phyloP scores from a whole-genome alignment of 2,113 vertebrate genomes.

The Seriola aureovittata region DNA sequence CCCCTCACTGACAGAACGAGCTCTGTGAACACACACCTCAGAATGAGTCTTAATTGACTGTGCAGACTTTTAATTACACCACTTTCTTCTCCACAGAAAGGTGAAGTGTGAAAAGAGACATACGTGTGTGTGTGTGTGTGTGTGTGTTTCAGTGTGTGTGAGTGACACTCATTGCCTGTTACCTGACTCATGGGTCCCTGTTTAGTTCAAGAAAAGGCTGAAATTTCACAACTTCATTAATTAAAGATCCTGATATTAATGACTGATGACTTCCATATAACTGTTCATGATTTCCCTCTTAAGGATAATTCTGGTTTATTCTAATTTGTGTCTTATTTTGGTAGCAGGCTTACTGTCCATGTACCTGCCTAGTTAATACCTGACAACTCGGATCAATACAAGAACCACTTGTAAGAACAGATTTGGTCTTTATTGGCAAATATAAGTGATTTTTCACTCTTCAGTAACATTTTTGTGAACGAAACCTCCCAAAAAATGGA shows the following conservation, averaged over 20 bases:
- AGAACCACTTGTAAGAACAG: too few species aligned
- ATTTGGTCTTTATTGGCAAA: too few species aligned
- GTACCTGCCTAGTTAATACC: too few species aligned
- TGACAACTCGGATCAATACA: too few species aligned
- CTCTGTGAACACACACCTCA: slow-evolving; percentile 25
- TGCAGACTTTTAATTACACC: slow-evolving; percentile 42
- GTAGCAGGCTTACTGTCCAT: too few species aligned
- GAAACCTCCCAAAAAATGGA: background rate
- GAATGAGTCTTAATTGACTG: slow-evolving; percentile 42
- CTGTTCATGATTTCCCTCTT: too few species aligned
- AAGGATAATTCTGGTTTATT: too few species aligned
- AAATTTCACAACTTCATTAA: background rate
- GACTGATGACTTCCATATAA: too few species aligned
- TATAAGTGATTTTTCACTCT: too few species aligned
- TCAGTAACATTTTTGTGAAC: background rate
- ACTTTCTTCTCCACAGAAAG: slow-evolving; percentile 31
- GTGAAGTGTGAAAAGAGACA: slow-evolving; percentile 24
- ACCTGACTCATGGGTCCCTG: background rate
- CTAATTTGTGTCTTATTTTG: too few species aligned
- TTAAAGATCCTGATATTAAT: too few species aligned
- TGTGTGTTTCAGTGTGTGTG: background rate
- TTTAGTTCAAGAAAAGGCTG: background rate
- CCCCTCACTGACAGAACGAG: background rate
- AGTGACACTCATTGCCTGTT: background rate
- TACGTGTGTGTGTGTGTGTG: slow-evolving; percentile 7